Conservation (phyloP, 2,888 invertebrate species). For the Mythimna loreyi region DNA sequence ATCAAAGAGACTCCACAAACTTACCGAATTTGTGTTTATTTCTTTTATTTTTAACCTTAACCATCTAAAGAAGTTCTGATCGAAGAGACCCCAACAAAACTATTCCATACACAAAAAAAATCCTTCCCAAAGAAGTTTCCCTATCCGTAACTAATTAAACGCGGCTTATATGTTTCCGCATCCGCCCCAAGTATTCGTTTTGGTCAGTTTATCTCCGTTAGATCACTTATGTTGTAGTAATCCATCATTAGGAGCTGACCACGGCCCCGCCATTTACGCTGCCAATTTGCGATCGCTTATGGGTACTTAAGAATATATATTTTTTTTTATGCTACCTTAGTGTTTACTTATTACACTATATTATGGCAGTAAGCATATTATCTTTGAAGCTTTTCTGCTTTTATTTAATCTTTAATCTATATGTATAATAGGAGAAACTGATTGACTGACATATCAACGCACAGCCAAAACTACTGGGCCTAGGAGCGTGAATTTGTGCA, state of each 20-base stretch:
- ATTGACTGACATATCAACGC: too few relatives aligned
- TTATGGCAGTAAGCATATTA: neutral
- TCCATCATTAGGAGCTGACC: constrained; percentile 49
- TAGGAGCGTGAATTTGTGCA: too few relatives aligned
- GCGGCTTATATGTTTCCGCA: constrained; percentile 32
- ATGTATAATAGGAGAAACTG: too few relatives aligned
- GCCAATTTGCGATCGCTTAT: constrained; percentile 40
- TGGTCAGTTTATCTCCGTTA: constrained; percentile 35
- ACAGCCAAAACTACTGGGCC: too few relatives aligned
- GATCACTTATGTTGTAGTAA: constrained; percentile 44
- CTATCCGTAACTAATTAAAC: constrained; percentile 22
- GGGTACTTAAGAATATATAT: neutral
- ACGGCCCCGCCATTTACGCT: constrained; percentile 19
- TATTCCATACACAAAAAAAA: neutral
- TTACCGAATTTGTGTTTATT: too few relatives aligned
- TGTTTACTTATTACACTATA: neutral
- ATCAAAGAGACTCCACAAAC: too few relatives aligned
- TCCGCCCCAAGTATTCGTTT: constrained; percentile 31
- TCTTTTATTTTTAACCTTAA: too few relatives aligned
- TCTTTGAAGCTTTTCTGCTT: neutral
- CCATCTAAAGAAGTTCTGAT: too few relatives aligned
- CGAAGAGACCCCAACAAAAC: neutral
- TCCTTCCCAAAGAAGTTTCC: neutral
- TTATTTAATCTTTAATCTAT: too few relatives aligned
- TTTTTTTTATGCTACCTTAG: constrained; percentile 12